Conservation (phyloP, 1,140 invertebrate genomes). For the Brachionus plicatilis region DNA sequence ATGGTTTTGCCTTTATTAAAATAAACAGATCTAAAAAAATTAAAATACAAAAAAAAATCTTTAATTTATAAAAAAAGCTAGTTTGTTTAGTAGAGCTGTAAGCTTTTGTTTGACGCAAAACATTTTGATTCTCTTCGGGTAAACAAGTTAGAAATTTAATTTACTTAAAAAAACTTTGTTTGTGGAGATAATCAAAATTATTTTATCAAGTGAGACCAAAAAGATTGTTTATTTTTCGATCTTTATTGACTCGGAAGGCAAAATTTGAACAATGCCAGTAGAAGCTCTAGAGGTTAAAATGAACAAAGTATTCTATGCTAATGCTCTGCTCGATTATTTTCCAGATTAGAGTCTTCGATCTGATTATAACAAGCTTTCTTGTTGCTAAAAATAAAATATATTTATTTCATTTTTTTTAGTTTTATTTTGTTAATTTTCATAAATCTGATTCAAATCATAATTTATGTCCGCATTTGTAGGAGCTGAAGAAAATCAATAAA, state of each 20-base stretch:
- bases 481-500: neutral
- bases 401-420: neutral
- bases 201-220: neutral
- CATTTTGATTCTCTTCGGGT: neutral
- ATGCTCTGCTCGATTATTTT: neutral
- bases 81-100: neutral
- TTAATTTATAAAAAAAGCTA: neutral
- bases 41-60: neutral
- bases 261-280: neutral
- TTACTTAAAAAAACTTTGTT: neutral
- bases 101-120: neutral
- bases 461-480: neutral
- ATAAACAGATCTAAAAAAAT: neutral
- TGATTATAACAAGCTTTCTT: neutral
- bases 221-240: neutral
- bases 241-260: neutral
- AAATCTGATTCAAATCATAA: conserved; percentile 12
- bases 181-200: neutral
- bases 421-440: neutral
- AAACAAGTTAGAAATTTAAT: neutral
- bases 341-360: neutral
- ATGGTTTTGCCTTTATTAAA: too few relatives aligned
- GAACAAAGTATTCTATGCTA: neutral
- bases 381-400: neutral
- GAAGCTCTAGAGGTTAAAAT: too few relatives aligned